Evolutionary conservation across 30 jellyfish, hydroid and myxozoan species (phyloP).

Genomic region (Haliclystus octoradiatus): DNA sequence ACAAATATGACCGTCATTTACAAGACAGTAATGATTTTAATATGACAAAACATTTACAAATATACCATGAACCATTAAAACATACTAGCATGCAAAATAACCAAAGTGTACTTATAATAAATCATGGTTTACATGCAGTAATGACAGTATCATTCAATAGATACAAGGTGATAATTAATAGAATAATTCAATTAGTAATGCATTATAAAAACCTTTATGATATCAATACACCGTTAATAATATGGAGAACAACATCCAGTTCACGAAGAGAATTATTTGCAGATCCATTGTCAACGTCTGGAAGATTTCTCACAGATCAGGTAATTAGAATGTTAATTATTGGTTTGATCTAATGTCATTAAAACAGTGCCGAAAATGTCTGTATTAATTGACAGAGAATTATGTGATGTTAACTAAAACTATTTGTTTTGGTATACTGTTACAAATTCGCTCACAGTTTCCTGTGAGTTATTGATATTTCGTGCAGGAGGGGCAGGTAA

Average conservation of each 20-base stretch:
- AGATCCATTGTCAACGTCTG: slow-evolving; percentile 9
- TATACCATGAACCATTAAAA: slow-evolving; percentile 3
- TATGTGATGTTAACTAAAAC: too few relatives aligned
- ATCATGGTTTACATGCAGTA: slow-evolving; percentile 37
- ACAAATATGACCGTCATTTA: neutral
- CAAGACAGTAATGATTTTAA: slow-evolving; percentile 18
- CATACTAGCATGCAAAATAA: slow-evolving; percentile 20
- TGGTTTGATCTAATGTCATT: too few relatives aligned
- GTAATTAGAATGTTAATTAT: neutral
- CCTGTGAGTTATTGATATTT: too few relatives aligned
- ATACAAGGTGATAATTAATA: slow-evolving; percentile 4
- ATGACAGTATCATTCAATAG: neutral
- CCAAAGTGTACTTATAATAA: slow-evolving; percentile 31
- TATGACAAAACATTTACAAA: slow-evolving; percentile 13
- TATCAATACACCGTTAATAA: slow-evolving; percentile 4
- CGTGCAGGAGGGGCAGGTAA: too few relatives aligned
- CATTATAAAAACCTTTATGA: neutral
- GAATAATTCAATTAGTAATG: slow-evolving; percentile 5
- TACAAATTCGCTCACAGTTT: too few relatives aligned
- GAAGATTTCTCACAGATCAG: slow-evolving; percentile 39
- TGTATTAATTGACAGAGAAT: too few relatives aligned
- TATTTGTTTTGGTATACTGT: too few relatives aligned
- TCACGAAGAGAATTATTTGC: slow-evolving; percentile 22
- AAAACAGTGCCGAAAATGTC: too few relatives aligned
- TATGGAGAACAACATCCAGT: slow-evolving; percentile 53